phyloP scores from a whole-genome alignment of 2,797 vertebrate species.

The Crocidura indochinensis region DNA sequence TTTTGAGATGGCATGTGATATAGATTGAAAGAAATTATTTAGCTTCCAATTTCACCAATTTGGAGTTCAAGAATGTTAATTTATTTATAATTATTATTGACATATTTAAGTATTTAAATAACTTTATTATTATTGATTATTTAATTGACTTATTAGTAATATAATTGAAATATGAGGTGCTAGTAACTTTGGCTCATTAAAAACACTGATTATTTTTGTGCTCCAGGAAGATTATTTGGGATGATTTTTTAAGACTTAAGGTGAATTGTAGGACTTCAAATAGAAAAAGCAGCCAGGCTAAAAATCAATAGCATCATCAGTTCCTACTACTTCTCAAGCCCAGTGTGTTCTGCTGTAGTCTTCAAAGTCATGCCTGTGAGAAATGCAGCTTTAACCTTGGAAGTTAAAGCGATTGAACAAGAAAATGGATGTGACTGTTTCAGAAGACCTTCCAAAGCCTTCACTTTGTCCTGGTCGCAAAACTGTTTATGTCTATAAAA shows the following conservation, averaged over 20 bases:
- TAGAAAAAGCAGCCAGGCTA: slow-evolving; percentile 55
- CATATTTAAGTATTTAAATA: too few species aligned
- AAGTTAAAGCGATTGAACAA: slow-evolving; percentile 33
- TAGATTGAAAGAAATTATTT: not conserved
- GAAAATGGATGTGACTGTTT: slow-evolving; percentile 54
- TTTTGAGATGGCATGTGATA: not conserved
- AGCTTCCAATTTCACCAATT: not conserved
- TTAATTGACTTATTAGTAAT: not conserved
- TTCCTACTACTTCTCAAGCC: slow-evolving; percentile 61
- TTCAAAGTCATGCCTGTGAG: slow-evolving; percentile 35
- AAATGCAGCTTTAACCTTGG: slow-evolving; percentile 61
- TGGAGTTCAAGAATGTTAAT: slow-evolving; percentile 1
- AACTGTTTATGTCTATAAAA: slow-evolving; percentile 58
- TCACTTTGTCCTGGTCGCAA: slow-evolving; percentile 50
- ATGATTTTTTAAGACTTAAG: slow-evolving; percentile 55
- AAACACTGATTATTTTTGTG: not conserved
- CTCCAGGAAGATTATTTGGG: slow-evolving; percentile 60
- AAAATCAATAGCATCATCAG: slow-evolving; percentile 64
- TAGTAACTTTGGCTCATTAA: not conserved
- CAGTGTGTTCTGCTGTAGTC: not conserved
- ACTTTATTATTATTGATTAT: too few species aligned
- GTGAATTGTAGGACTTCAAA: not conserved
- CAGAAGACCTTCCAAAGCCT: slow-evolving; percentile 44
- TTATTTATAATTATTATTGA: not conserved
- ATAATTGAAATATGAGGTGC: not conserved